Conservation (phyloP, 2,797 vertebrate species). For the Menidia menidia region DNA sequence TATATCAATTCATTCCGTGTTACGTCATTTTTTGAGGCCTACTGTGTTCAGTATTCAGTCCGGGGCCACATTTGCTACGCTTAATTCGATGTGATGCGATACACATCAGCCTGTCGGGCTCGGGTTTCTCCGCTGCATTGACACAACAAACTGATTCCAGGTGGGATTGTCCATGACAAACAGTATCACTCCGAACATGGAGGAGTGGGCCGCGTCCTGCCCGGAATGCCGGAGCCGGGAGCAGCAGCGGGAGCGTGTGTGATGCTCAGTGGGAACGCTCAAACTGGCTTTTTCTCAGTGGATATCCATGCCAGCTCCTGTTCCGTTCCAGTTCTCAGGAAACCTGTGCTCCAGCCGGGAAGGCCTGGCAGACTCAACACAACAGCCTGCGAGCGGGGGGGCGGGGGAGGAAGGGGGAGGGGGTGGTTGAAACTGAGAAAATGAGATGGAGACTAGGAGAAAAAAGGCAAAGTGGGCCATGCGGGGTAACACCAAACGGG, state of each 20-base stretch:
- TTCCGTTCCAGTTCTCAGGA: conserved; percentile 81
- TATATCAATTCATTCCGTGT: too few species aligned
- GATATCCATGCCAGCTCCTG: conserved; percentile 75
- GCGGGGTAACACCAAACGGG: conserved; percentile 27
- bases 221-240: conserved; percentile 25
- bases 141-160: conserved; percentile 32
- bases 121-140: conserved; percentile 9
- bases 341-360: conserved; percentile 76
- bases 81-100: conserved; percentile 19
- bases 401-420: conserved; percentile 3
- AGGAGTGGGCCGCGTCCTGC: conserved; percentile 28
- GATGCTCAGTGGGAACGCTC: conserved; percentile 75
- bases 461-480: conserved; percentile 9
- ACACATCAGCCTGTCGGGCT: conserved; percentile 25
- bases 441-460: conserved; percentile 12
- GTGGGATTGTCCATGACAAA: conserved; percentile 40
- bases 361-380: conserved; percentile 79
- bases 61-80: conserved; percentile 4
- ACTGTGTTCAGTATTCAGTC: not conserved
- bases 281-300: conserved; percentile 75
- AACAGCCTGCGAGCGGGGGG: conserved; percentile 73
- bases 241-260: conserved; percentile 49
- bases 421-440: conserved; percentile 51
- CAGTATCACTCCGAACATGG: conserved; percentile 50
- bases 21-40: too few species aligned